phyloP scores from a whole-genome alignment of 2,888 invertebrate genomes.

The Cheilosia soror region DNA sequence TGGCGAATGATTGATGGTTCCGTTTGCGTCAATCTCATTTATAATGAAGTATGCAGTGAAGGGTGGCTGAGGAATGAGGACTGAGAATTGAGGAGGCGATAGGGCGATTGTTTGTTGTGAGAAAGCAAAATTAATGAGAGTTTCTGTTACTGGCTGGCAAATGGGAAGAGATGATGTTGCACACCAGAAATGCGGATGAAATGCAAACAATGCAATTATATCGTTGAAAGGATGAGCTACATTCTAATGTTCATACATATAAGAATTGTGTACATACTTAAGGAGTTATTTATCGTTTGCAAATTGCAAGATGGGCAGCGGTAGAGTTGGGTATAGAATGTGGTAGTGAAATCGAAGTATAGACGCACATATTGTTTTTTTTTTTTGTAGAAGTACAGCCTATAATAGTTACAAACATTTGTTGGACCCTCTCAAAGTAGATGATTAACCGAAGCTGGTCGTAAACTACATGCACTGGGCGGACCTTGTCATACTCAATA shows the following conservation, averaged over 20 bases:
- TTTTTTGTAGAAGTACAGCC: too few relatives aligned
- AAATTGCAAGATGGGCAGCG: neutral
- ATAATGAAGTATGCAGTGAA: slow-evolving; percentile 28
- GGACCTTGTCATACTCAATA: too few relatives aligned
- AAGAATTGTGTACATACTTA: neutral
- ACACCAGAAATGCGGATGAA: slow-evolving; percentile 14
- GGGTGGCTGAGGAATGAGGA: neutral
- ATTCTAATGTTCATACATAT: neutral
- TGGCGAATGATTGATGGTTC: slow-evolving; percentile 40
- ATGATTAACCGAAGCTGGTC: too few relatives aligned
- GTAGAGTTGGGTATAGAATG: too few relatives aligned
- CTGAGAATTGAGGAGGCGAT: too few relatives aligned
- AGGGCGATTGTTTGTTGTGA: slow-evolving; percentile 14
- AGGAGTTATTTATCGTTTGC: neutral
- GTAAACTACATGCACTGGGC: too few relatives aligned
- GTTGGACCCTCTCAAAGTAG: too few relatives aligned
- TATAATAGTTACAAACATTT: too few relatives aligned
- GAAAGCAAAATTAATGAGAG: slow-evolving; percentile 33
- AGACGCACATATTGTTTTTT: too few relatives aligned
- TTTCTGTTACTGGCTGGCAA: slow-evolving; percentile 5
- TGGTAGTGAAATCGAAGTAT: too few relatives aligned
- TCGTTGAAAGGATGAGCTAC: neutral
- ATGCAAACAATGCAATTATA: slow-evolving; percentile 15
- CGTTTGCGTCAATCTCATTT: slow-evolving; percentile 21
- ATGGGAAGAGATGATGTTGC: neutral